Evolutionary conservation across 2,113 vertebrate species (phyloP), one percentile per base, ranked within the genome.

Genomic region (Kryptolebias marmoratus): DNA sequence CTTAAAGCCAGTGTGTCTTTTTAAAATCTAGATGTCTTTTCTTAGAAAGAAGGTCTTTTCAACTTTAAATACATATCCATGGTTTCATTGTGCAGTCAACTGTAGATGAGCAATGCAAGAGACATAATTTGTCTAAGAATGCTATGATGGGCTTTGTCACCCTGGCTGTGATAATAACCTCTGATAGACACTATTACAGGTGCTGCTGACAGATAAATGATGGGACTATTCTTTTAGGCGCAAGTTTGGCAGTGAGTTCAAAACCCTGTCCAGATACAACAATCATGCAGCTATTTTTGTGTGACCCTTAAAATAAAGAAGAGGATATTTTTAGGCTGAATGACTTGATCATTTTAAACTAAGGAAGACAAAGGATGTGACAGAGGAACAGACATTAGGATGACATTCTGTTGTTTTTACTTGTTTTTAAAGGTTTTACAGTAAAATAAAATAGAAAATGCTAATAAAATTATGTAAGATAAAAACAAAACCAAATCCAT

Each of bases 241-340:
- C 39, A 39, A 27, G 8, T 52, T 68, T 31, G 36, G 48, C n/a
- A 52, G 44, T 16, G 53, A 72, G 52, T 64, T 81, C 69, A 75
- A 8, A 68, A 52, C 5, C 39, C 11, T 52, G 65, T 49, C 18
- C 4, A 53, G 70, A 18, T 61, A 57, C 8, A 75, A 63, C 28
- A 56, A 57, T 75, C 59, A 56, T 60, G 61, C 42, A 31, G 12
- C 54, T 76, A 72, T 67, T 71, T 60, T 55, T n/a, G 64, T 22
- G 42, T 65, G 47, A 64, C 16, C 22, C 45, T 14, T 16, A 28
- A 55, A 50, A 55, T 52, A 56, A 65, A 53, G 8, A 18, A 52
- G 7, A 66, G 36, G 42, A 10, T 75, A 36, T 81, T 72, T 76
- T 65, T 60, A 47, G 44, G 56, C n/a, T 31, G 39, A 66, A 1